phyloP scores from a whole-genome alignment of 2,113 vertebrate genomes.

The Scopus umbretta region DNA sequence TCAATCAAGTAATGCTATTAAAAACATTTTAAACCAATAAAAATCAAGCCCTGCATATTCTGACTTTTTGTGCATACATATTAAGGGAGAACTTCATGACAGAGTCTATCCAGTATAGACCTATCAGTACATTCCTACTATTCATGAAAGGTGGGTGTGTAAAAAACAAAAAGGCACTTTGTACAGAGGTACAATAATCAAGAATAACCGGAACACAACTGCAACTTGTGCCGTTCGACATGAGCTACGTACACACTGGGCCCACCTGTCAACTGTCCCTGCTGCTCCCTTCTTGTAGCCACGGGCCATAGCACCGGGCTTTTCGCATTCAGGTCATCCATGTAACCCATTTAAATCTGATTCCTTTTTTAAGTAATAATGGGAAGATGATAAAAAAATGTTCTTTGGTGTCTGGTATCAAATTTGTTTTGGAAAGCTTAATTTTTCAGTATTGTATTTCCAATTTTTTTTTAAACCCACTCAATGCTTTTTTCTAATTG shows the following conservation, averaged over 20 bases:
- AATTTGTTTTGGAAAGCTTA: neutral
- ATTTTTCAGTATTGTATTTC: neutral
- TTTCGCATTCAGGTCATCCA: neutral
- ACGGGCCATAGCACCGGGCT: neutral
- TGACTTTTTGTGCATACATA: neutral
- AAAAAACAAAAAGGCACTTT: neutral
- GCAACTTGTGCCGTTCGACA: neutral
- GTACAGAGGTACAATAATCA: neutral
- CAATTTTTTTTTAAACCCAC: neutral
- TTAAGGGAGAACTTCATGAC: neutral
- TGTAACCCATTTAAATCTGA: neutral
- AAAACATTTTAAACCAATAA: constrained; percentile 47
- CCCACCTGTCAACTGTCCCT: neutral
- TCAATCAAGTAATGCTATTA: constrained; percentile 3
- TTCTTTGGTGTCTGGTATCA: neutral
- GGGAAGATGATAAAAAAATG: neutral
- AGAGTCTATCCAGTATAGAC: neutral
- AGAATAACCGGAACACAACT: neutral
- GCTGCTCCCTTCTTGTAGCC: neutral
- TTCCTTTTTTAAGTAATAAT: neutral
- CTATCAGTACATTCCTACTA: neutral
- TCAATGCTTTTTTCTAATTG: neutral
- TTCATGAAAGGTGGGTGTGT: neutral
- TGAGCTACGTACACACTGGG: neutral
- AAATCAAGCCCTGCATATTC: neutral